Evolutionary conservation across 2,888 invertebrate species (phyloP), one percentile per base, ranked within the genome.

Genomic region (Mantis religiosa): DNA sequence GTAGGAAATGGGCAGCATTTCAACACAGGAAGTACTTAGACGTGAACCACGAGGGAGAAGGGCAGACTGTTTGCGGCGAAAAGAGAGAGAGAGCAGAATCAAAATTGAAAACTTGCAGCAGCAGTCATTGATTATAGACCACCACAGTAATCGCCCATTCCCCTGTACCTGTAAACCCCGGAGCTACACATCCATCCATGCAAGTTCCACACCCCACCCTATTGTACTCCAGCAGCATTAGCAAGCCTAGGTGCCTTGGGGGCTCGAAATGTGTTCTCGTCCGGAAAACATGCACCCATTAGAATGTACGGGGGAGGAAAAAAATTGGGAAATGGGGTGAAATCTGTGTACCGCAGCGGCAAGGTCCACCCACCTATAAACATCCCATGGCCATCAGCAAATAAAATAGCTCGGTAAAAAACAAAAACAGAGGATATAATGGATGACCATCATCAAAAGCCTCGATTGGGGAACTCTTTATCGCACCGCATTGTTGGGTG

Each of bases 371-470:
- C 86, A 28, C 87, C 87, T 82, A 87, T 87, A 87, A 87, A 87
- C 87, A 87, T 87, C 87, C 87, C 34, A 82, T 87, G 87, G 87
- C 87, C 34, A 87, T 87, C 87, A n/a, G 81, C 54, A 87, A 87
- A 87, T 34, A 82, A 87, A 87, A 87, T 82, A 82, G 82, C 34
- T 34, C 82, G n/a, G 41, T 34, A 87, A 87, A 34, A 34, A 34
- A 28, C 82, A 27, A 28, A 81, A 81, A 71, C 54, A 71, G 54
- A 71, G 20, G 25, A 71, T 71, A 71, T 71, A 71, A 71, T 71
- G 54, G 54, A 71, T 71, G 54, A 71, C 54, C 20, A 71, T 71
- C 54, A 71, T 71, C 54, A 71, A 71, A 71, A 71, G 54, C 54
- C 54, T 71, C 54, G 54, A 25, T 25, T 71, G 54, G 54, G 54